Evolutionary conservation across 2,888 invertebrate genomes (phyloP).

Genomic region (Meta bourneti): DNA sequence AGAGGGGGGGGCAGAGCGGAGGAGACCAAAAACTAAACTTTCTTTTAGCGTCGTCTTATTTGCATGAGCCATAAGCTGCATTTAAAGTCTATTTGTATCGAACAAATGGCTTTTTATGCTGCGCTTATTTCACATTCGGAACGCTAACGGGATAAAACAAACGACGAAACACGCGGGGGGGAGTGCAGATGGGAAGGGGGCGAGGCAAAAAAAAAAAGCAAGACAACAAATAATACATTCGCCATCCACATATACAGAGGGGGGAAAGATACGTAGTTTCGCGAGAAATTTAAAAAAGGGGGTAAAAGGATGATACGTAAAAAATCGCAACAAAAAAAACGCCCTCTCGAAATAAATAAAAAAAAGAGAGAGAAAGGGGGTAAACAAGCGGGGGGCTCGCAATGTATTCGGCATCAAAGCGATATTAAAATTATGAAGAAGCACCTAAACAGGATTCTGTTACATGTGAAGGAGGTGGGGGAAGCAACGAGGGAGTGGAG

Average conservation of each 20-base stretch:
- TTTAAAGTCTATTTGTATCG: slow-evolving; percentile 76
- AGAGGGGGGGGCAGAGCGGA: not conserved
- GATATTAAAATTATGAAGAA: slow-evolving; percentile 77
- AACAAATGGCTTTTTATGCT: slow-evolving; percentile 76
- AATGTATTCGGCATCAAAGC: slow-evolving; percentile 75
- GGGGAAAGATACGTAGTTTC: not conserved
- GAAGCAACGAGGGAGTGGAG: slow-evolving; percentile 1
- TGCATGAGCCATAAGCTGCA: slow-evolving; percentile 76
- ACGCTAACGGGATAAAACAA: slow-evolving; percentile 75
- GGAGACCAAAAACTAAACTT: slow-evolving; percentile 52
- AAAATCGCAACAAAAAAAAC: slow-evolving; percentile 23
- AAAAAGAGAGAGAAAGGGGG: slow-evolving; percentile 34
- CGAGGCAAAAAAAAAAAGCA: not conserved
- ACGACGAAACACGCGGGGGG: slow-evolving; percentile 68
- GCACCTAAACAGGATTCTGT: slow-evolving; percentile 76
- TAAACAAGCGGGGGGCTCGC: slow-evolving; percentile 32
- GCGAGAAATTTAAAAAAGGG: slow-evolving; percentile 6
- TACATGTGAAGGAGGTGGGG: slow-evolving; percentile 50
- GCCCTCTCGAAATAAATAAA: slow-evolving; percentile 48
- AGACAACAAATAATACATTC: slow-evolving; percentile 48
- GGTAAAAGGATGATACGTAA: slow-evolving; percentile 42
- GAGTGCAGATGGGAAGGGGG: not conserved
- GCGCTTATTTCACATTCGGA: slow-evolving; percentile 70
- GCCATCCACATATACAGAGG: slow-evolving; percentile 10
- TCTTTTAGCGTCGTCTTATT: slow-evolving; percentile 68